These are phyloP conservation scores for Leiothrix lutea DNA, from an alignment of 2,113 vertebrate genomes.

Conservation along the genomic window DNA sequence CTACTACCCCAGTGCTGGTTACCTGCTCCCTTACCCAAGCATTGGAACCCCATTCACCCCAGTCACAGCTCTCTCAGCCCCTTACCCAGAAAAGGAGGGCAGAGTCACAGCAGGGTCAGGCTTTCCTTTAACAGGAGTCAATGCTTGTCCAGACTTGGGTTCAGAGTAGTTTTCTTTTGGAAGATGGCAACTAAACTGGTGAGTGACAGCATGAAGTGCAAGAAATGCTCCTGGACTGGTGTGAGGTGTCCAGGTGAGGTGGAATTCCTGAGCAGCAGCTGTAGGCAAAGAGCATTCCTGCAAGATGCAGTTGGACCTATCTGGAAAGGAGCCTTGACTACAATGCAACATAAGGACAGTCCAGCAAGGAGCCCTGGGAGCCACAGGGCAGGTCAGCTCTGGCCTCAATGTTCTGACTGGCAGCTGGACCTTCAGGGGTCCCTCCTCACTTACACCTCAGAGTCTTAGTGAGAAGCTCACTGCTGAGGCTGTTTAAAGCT, in stretches of 20 bases:
- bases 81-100: background rate
- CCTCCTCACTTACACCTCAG: background rate
- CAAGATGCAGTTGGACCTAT: fast-evolving
- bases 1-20: fast-evolving
- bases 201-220: background rate
- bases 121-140: background rate
- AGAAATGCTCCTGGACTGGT: background rate
- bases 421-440: background rate
- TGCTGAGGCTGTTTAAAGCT: background rate
- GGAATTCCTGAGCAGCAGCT: background rate
- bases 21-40: background rate
- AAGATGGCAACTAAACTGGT: background rate
- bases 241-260: background rate
- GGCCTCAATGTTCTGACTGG: fast-evolving
- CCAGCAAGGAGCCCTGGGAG: fast-evolving
- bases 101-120: fast-evolving
- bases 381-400: background rate
- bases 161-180: background rate
- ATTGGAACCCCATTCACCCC: background rate
- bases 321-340: background rate
- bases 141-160: background rate
- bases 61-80: background rate
- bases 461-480: background rate
- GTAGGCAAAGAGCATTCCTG: background rate
- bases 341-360: background rate